A percentile compares a stretch with the other conserved stretches of the same genome.
phyloP scores from a whole-genome alignment of 1,140 invertebrate genomes.

The Drosophila yakuba region DNA sequence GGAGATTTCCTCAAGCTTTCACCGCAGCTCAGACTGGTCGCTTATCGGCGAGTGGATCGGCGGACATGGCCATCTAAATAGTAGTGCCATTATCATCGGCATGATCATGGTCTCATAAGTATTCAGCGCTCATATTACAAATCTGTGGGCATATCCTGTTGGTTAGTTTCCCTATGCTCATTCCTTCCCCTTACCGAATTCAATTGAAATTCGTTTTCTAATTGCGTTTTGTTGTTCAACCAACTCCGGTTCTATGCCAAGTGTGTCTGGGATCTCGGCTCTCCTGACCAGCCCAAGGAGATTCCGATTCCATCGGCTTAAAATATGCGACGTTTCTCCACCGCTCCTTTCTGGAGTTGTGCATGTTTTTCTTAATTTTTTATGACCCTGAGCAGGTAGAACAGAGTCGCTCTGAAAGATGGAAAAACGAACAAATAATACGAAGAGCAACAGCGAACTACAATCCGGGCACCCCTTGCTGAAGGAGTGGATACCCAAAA shows the following conservation, averaged over 20 bases:
- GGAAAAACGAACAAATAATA: conserved; percentile 33
- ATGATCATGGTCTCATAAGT: conserved; percentile 63
- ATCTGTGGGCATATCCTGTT: conserved; percentile 67
- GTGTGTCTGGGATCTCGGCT: conserved; percentile 18
- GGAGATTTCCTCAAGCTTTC: conserved; percentile 46
- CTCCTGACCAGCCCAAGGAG: conserved; percentile 43
- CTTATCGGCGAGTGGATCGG: conserved; percentile 45
- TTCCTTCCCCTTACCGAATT: conserved; percentile 13
- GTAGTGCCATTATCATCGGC: conserved; percentile 40
- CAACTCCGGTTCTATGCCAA: conserved; percentile 30
- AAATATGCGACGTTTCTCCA: conserved; percentile 64
- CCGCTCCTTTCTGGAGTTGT: conserved; percentile 47
- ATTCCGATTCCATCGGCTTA: conserved; percentile 46
- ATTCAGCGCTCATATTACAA: conserved; percentile 72
- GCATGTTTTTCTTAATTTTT: conserved; percentile 76
- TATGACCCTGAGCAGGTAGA: conserved; percentile 72
- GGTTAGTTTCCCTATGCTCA: conserved; percentile 14
- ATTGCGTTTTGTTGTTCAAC: conserved; percentile 65
- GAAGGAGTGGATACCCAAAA: conserved; percentile 42
- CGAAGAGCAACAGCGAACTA: conserved; percentile 27
- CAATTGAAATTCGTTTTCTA: conserved; percentile 70
- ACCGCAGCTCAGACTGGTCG: conserved; percentile 17
- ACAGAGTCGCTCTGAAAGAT: conserved; percentile 17
- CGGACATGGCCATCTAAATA: conserved; percentile 26
- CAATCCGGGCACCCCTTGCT: conserved; percentile 60